Conservation (phyloP, 1,140 invertebrate species). For the Eupeodes corollae region DNA sequence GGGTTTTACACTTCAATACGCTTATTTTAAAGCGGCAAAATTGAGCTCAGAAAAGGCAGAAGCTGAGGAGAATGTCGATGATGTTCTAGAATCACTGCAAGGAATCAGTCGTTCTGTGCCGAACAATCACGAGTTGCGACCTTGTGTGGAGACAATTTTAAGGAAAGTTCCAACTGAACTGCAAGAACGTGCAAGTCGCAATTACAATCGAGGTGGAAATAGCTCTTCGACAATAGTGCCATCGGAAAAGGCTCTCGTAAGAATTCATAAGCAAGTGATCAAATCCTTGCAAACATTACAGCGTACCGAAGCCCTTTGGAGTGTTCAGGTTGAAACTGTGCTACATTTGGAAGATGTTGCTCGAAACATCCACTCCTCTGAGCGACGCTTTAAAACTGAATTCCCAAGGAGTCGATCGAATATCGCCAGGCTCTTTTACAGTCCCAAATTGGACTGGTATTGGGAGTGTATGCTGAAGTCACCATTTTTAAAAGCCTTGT, state of each 20-base stretch:
- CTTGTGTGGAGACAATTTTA: conserved; percentile 75
- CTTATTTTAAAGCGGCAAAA: conserved; percentile 96
- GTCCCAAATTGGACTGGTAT: conserved; percentile 78
- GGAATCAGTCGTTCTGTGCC: conserved; percentile 55
- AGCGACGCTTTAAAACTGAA: conserved; percentile 65
- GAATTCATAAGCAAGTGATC: conserved; percentile 72
- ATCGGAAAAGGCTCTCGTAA: conserved; percentile 67
- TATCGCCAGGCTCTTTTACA: conserved; percentile 48
- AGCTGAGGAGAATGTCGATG: conserved; percentile 91
- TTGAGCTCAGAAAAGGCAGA: conserved; percentile 92
- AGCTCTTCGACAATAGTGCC: conserved; percentile 59
- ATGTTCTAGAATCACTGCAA: conserved; percentile 78
- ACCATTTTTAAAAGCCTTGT: conserved; percentile 61
- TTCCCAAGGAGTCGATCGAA: conserved; percentile 50
- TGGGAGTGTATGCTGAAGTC: conserved; percentile 77
- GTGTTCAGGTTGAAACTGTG: conserved; percentile 66
- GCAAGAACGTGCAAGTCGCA: conserved; percentile 39
- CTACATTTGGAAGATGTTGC: conserved; percentile 80
- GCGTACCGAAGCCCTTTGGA: conserved; percentile 88
- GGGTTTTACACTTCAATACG: conserved; percentile 70
- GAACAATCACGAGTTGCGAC: conserved; percentile 53
- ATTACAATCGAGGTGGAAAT: conserved; percentile 48
- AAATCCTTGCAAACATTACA: conserved; percentile 79
- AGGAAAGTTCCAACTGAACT: conserved; percentile 72
- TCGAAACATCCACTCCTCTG: conserved; percentile 63